Conservation (phyloP, 2,113 vertebrate species). For the Cinclus cinclus region DNA sequence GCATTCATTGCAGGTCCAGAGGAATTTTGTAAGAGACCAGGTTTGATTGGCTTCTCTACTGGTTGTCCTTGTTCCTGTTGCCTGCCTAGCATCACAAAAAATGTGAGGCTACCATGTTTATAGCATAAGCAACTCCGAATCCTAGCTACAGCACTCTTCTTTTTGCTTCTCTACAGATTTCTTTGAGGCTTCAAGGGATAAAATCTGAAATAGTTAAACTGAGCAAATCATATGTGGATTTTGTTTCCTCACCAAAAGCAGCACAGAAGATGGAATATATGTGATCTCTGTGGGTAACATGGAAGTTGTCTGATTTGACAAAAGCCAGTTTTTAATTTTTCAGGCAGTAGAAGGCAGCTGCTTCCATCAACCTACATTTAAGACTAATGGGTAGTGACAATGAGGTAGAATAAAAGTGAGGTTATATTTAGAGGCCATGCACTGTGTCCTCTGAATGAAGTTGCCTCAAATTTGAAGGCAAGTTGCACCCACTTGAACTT, state of each 20-base stretch:
- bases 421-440: not conserved
- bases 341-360: not conserved
- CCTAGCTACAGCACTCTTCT: not conserved
- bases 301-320: not conserved
- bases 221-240: not conserved
- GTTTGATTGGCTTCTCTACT: not conserved
- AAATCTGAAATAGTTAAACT: not conserved
- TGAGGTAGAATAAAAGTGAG: not conserved
- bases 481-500: not conserved
- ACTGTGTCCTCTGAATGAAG: not conserved
- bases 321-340: not conserved
- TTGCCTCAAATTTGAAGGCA: not conserved
- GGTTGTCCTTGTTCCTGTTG: not conserved
- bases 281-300: not conserved
- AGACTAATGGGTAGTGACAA: not conserved
- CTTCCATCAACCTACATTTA: not conserved
- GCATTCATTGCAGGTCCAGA: not conserved
- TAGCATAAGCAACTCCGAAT: not conserved
- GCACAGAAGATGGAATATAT: not conserved
- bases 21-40: conserved; percentile 25
- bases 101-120: conserved; percentile 1
- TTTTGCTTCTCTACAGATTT: not conserved
- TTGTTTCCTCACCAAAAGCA: not conserved
- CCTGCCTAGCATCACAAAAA: not conserved
- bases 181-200: conserved; percentile 29